Evolutionary conservation across 1,140 invertebrate genomes (phyloP), one percentile per base, ranked within the genome.

Genomic region (Drosophila paulistorum): DNA sequence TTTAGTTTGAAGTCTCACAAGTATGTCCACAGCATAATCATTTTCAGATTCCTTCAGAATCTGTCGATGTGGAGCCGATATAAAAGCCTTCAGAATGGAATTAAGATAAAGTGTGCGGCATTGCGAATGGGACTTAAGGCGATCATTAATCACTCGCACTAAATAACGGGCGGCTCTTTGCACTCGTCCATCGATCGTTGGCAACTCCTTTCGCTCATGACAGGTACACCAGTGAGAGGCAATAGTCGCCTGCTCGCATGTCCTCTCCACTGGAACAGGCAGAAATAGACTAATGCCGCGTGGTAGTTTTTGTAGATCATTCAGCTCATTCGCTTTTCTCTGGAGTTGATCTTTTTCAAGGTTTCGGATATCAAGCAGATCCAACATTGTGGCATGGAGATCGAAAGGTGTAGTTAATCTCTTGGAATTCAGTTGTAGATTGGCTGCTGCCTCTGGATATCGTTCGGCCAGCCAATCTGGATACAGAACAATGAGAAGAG

Each of bases 151-250:
- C 68, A 95, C 91, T 0, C 92, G 77, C 0, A 96, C 92, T 5
- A 96, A 79, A 74, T 94, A 93, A 0, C 92, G 81, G 0, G 94
- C 94, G 1, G 94, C 94, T 10, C 93, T 92, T 3, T 90, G 74
- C 0, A 93, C 93, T 7, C 92, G 80, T 0, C 79, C 84, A 77
- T 94, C 93, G 10, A 94, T 93, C 0, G 92, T 90, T 0, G 93
- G 79, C 10, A 95, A 79, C 70, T 94, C 94, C 48, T 91, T 87
- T 7, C 93, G 94, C 64, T 93, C 93, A 70, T 96, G 94, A 81
- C 97, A 98, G 13, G 96, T 96, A 84, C 97, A 98, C 95, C 96
- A 98, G 79, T 97, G 96, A 33, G 95, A 94, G 0, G 95, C 94
- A 42, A 98, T 97, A 0, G 93, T 94, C 0, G 97, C 97, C 58